Evolutionary conservation across 2,888 invertebrate genomes (phyloP), one percentile per base, ranked within the genome.

Genomic region (Gymnosoma rotundatum): DNA sequence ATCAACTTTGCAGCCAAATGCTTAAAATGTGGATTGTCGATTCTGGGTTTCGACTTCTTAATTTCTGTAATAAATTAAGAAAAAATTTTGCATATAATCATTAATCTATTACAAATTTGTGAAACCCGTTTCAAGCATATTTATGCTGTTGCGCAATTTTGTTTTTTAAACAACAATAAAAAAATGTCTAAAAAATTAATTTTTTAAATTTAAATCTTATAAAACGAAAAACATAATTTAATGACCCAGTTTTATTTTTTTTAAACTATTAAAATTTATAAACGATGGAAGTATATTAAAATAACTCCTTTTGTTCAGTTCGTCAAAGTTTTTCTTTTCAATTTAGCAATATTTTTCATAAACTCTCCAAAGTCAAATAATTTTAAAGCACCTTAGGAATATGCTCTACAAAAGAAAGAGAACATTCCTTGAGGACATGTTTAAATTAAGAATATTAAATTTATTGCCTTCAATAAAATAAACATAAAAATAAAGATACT

Each of bases 401-500:
- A 61, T 38, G 45, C 54, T 79, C n/a, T 60, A 38, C 60, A 66
- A 20, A 78, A 25, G 2, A 78, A 18, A 7, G 7, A 69, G 61
- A 18, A 12, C 18, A 61, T 58, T 25, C 83, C 83, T 56, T 45
- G 58, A 69, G 54, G 75, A 76, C 67, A 48, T 32, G 32, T 70
- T 48, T 45, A 72, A 61, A 78, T 52, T 50, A 42, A 70, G 14
- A 58, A 61, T 52, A 83, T 76, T 67, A 75, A 83, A 72, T 80
- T 80, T 80, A 83, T 79, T 20, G 79, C 75, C 72, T 76, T 76
- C 76, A 83, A 83, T 83, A 83, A 83, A 80, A 76, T 67, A 67
- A 74, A 80, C 61, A 79, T 66, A 50, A 79, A 66, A 66, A 42
- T 79, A 74, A 54, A 21, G 7, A 61, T 73, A 74, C 80, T 67